Evolutionary conservation across 2,113 vertebrate genomes (phyloP), one percentile per base, ranked within the genome.

Genomic region (Odocoileus hemionus): DNA sequence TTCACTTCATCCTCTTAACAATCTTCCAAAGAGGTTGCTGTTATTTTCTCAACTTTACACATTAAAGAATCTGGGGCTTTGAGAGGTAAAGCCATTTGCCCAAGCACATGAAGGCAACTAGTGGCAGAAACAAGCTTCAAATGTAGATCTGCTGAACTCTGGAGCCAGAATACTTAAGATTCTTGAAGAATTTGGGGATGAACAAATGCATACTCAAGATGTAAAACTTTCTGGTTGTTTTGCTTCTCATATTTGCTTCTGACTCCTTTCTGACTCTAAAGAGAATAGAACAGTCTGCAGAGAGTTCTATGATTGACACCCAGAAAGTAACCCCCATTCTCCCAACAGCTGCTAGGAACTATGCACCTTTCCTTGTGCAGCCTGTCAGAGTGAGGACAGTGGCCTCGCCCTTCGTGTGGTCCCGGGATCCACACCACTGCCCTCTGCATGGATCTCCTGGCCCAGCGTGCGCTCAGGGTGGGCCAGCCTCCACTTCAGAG

Each of bases 401-500:
- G 12, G 12, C 25, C 86, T 67, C 13, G 4, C 36, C 78, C 30
- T 30, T 36, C 16, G 1, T 2, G 45, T 54, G 36, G 61, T 9
- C 45, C 54, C 4, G 0, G 43, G 47, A 64, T 45, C 14, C 26
- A 55, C 39, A 45, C 28, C 67, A 36, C 86, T 93, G 74, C 91
- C 76, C 84, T 45, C 93, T 30, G 98, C 96, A 86, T 7, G 39
- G 21, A 70, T 92, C 84, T 97, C 26, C 96, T 45, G 39, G 39
- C 55, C 36, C 74, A 85, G 79, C 91, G 78, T 0, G 15, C 12
- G 74, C 76, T 19, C 54, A 98, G 93, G 93, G 47, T 39, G 64
- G 54, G 43, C 90, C 52, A 94, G 86, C 50, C 94, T 94, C 93
- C 55, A 25, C 92, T 97, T 80, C 76, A 36, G 26, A 90, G 57